Conservation (phyloP, 2,797 vertebrate species). For the Mallotus villosus region DNA sequence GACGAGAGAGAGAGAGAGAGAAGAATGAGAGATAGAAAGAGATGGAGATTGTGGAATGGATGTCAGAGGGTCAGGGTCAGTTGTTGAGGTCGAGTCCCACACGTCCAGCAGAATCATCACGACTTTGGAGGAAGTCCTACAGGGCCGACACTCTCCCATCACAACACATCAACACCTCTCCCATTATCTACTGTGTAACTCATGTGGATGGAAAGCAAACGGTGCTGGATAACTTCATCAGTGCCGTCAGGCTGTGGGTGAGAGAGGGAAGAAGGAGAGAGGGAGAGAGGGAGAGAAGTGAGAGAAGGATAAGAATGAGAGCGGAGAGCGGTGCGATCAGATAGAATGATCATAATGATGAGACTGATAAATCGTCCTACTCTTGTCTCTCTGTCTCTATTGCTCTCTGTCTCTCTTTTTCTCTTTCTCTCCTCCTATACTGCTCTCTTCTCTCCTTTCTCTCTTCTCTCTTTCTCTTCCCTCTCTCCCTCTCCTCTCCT, state of each 20-base stretch:
- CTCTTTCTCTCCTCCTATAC: too few relatives aligned
- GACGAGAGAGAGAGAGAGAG: background rate
- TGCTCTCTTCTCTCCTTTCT: too few relatives aligned
- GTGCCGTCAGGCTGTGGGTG: slow-evolving; percentile 70
- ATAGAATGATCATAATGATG: too few relatives aligned
- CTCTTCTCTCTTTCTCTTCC: too few relatives aligned
- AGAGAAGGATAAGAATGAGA: too few relatives aligned
- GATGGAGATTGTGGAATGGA: background rate
- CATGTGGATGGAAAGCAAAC: too few relatives aligned
- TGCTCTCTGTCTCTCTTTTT: too few relatives aligned
- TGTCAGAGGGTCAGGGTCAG: background rate
- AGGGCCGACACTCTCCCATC: background rate
- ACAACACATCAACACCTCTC: background rate
- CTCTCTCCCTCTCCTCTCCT: too few relatives aligned
- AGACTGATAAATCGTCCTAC: too few relatives aligned
- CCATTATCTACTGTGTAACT: slow-evolving; percentile 2
- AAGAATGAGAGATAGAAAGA: too few relatives aligned
- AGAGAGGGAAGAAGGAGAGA: background rate
- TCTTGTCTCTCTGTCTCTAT: too few relatives aligned
- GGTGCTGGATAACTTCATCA: slow-evolving; percentile 68
- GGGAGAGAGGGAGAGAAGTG: background rate
- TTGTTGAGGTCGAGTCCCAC: background rate
- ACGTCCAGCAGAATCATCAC: background rate
- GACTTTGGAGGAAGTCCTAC: background rate
- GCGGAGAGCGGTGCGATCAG: too few relatives aligned